Percentiles rank a stretch among this genome's conserved stretches.
Evolutionary conservation across 1,140 invertebrate genomes (phyloP).

Genomic region (Lordiphosa stackelbergi): DNA sequence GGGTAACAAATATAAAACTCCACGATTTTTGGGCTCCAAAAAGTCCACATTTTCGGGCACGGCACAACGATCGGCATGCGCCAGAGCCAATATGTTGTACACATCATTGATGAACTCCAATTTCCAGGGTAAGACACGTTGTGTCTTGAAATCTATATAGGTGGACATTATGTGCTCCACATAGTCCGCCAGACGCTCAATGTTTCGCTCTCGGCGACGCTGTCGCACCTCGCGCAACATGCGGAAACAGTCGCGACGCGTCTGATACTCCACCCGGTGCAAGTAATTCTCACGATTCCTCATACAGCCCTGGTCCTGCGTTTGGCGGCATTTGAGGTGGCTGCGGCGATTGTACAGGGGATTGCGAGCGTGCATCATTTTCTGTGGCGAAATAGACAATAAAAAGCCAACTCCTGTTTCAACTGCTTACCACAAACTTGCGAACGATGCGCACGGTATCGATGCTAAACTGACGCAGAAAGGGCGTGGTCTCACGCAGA

Average conservation of each 20-base stretch:
- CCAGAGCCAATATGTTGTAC: constrained; percentile 58
- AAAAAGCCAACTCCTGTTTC: fast-evolving
- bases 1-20: constrained; percentile 25
- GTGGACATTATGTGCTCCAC: constrained; percentile 56
- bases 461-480: constrained; percentile 15
- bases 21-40: constrained; percentile 16
- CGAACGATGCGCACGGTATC: constrained; percentile 35
- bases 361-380: constrained; percentile 61
- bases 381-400: constrained; percentile 26
- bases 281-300: constrained; percentile 28
- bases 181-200: constrained; percentile 42
- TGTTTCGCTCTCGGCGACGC: constrained; percentile 10
- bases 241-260: constrained; percentile 49
- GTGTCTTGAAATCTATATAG: constrained; percentile 48
- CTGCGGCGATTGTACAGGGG: constrained; percentile 48
- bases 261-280: constrained; percentile 49
- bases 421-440: constrained; percentile 39
- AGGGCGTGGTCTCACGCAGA: constrained; percentile 18
- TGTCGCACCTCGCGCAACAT: constrained; percentile 41
- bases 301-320: constrained; percentile 2
- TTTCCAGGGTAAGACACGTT: constrained; percentile 66
- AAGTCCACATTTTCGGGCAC: constrained; percentile 40
- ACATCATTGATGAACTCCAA: constrained; percentile 66
- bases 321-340: constrained; percentile 13
- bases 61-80: constrained; percentile 39